A percentile compares a stretch with the other conserved stretches of the same genome.
phyloP scores from a whole-genome alignment of 2,888 invertebrate genomes.

The Muscina levida region DNA sequence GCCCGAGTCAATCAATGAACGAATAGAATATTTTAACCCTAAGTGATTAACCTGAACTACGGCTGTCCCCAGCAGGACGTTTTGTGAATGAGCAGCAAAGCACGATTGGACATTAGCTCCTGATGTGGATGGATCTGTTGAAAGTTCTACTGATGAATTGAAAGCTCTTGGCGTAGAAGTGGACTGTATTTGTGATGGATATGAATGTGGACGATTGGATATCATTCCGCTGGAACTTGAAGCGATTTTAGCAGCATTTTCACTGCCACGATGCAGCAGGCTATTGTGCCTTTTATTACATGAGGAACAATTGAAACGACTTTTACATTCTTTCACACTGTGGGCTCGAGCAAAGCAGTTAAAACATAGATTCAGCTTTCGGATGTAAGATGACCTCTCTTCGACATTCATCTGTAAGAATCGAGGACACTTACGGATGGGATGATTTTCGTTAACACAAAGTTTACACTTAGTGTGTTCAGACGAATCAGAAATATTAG shows the following conservation, averaged over 20 bases:
- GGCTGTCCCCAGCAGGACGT: slow-evolving; percentile 14
- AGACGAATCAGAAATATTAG: neutral
- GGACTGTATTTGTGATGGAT: too few relatives aligned
- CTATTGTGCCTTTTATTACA: slow-evolving; percentile 7
- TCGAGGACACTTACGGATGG: neutral
- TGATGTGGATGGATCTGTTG: too few relatives aligned
- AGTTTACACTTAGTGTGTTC: neutral
- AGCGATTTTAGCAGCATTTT: neutral
- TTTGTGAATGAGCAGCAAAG: slow-evolving; percentile 7
- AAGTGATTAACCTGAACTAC: neutral
- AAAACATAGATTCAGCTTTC: neutral
- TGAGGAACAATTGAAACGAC: neutral
- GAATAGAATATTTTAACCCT: neutral
- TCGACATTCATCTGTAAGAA: neutral
- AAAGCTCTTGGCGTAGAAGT: too few relatives aligned
- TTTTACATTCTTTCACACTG: neutral
- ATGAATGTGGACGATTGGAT: too few relatives aligned
- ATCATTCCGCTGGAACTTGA: too few relatives aligned
- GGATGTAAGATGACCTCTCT: neutral
- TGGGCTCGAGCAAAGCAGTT: slow-evolving; percentile 5
- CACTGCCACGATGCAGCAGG: neutral
- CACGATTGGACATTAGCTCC: neutral
- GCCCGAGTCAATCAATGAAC: neutral
- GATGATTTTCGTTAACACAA: neutral
- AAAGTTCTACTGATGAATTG: too few relatives aligned